Percentiles rank a stretch among this genome's conserved stretches.
Conservation (phyloP, 2,797 vertebrate species). For the Rousettus madagascariensis region DNA sequence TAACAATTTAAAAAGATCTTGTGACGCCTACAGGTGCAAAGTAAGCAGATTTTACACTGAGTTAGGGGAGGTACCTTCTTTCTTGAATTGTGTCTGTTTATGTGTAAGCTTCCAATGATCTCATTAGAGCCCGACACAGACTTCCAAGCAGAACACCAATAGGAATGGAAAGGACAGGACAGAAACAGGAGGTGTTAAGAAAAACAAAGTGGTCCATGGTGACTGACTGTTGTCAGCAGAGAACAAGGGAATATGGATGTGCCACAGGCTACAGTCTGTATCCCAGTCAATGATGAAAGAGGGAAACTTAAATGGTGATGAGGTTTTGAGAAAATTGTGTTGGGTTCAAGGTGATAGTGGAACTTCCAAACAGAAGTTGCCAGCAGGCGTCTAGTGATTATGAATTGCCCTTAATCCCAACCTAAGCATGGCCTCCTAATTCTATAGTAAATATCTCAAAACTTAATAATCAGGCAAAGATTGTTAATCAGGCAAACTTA, state of each 20-base stretch:
- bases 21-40: not conserved
- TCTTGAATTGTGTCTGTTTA: not conserved
- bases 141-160: not conserved
- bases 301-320: not conserved
- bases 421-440: not conserved
- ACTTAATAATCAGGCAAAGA: not conserved
- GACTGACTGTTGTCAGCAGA: not conserved
- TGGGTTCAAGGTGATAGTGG: not conserved
- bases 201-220: not conserved
- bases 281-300: not conserved
- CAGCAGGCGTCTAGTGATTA: slow-evolving; percentile 9
- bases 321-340: not conserved
- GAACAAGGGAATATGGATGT: not conserved
- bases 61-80: not conserved
- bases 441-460: not conserved
- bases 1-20: not conserved
- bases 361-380: not conserved
- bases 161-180: not conserved
- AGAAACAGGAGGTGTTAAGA: not conserved
- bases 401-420: not conserved
- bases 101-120: not conserved
- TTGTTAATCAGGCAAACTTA: not conserved
- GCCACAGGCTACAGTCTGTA: not conserved
- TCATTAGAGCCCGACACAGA: not conserved
- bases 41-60: slow-evolving; percentile 2